phyloP scores from a whole-genome alignment of 2,888 invertebrate genomes.

The Azorinus chamasolen region DNA sequence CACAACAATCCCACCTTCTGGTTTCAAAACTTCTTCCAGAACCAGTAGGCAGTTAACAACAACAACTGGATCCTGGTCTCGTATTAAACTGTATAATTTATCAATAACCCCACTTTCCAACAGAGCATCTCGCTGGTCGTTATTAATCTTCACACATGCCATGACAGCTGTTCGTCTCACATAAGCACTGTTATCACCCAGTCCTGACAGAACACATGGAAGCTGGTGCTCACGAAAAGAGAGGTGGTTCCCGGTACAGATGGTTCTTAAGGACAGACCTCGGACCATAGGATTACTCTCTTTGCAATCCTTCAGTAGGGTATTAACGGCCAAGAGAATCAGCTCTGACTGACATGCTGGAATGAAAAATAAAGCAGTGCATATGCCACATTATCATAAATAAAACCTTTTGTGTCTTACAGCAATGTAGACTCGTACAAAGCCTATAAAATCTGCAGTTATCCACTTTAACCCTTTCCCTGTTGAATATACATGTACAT shows the following conservation, averaged over 20 bases:
- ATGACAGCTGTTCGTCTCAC: slow-evolving; percentile 82
- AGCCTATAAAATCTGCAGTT: too few relatives aligned
- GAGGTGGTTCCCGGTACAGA: slow-evolving; percentile 75
- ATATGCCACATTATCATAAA: too few relatives aligned
- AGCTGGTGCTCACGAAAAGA: slow-evolving; percentile 75
- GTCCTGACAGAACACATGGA: slow-evolving; percentile 64
- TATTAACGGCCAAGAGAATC: slow-evolving; percentile 83
- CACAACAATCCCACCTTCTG: slow-evolving; percentile 84
- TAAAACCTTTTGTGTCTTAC: too few relatives aligned
- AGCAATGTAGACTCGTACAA: too few relatives aligned
- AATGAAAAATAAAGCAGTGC: slow-evolving; percentile 26
- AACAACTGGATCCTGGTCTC: slow-evolving; percentile 84
- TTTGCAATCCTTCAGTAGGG: slow-evolving; percentile 81
- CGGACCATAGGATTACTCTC: slow-evolving; percentile 84
- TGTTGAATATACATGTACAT: too few relatives aligned
- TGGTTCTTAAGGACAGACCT: slow-evolving; percentile 80
- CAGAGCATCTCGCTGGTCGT: slow-evolving; percentile 5
- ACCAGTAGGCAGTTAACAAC: slow-evolving; percentile 80
- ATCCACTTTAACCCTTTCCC: too few relatives aligned
- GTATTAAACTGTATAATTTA: slow-evolving; percentile 80
- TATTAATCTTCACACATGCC: slow-evolving; percentile 28
- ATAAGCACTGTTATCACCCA: slow-evolving; percentile 82
- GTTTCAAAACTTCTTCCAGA: slow-evolving; percentile 82
- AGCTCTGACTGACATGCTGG: slow-evolving; percentile 72
- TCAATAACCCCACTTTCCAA: slow-evolving; percentile 77